Conservation (phyloP, 2,113 vertebrate species). For the Syngnathus floridae region DNA sequence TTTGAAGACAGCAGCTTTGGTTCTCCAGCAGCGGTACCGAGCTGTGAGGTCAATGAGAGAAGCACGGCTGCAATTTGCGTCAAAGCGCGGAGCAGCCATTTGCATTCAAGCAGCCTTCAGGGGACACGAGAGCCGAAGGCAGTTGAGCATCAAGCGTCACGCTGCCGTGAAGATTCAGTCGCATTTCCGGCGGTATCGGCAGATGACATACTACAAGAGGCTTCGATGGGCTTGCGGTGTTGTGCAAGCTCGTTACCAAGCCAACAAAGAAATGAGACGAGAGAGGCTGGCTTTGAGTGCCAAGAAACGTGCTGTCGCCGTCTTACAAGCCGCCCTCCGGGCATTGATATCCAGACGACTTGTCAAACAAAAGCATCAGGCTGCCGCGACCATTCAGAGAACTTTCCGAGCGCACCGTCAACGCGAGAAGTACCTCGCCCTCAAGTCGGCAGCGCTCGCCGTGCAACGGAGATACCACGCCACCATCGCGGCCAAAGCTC, state of each 20-base stretch:
- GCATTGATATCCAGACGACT: constrained; percentile 60
- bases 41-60: constrained; percentile 32
- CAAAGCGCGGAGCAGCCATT: constrained; percentile 59
- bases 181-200: constrained; percentile 67
- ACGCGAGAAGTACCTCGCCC: constrained; percentile 2
- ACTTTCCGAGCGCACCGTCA: constrained; percentile 9
- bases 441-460: background rate
- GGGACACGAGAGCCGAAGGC: constrained; percentile 61
- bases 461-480: constrained; percentile 34
- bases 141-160: constrained; percentile 36
- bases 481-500: constrained; percentile 10
- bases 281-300: constrained; percentile 44
- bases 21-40: constrained; percentile 70
- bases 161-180: constrained; percentile 79
- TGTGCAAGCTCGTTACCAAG: constrained; percentile 73
- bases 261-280: constrained; percentile 58
- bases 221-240: constrained; percentile 62
- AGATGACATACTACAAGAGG: constrained; percentile 57
- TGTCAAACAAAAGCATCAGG: constrained; percentile 57
- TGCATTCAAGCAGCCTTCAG: constrained; percentile 78
- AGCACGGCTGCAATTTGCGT: constrained; percentile 57
- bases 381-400: constrained; percentile 20
- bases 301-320: constrained; percentile 55
- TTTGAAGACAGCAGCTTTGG: constrained; percentile 59
- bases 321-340: constrained; percentile 72